Base-by-base conservation (phyloP, 2,113 vertebrate genomes). In the Bucco capensis region DNA sequence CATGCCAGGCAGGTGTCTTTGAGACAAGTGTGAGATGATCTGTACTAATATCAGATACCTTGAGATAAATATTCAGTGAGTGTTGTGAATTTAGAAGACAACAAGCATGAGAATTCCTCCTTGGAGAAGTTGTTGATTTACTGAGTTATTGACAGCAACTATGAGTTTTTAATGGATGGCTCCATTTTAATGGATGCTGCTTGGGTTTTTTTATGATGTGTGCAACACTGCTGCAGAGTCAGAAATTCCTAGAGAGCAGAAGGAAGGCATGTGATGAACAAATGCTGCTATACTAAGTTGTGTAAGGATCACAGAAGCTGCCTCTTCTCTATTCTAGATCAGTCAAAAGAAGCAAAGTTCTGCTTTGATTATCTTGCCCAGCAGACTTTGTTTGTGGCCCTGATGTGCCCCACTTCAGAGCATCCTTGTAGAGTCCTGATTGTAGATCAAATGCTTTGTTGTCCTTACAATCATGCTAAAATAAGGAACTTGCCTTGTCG, bases 161-260 rank as follows among this genome's bases (percentile, higher is more conserved):
- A 6, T 50, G 19, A 17, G 9, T 49, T 83, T 83, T 30, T 72
- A 65, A 56, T 75, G 57, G 58, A 42, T 73, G 22, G 58, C 14
- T 88, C 69, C 18, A 30, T 64, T 83, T 80, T 25, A 80, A 16
- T 61, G 51, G 65, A 19, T 60, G 37, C 31, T 51, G 3, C 50
- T 69, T 51, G n/a, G 14, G 65, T 83, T 61, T 38, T 12, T 78
- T 3, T 54, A 21, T 3, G 15, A 14, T 0, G 0, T 64, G 6
- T 22, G 10, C 14, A 79, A 37, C 9, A 14, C 9, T 42, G 14
- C 50, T 58, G 47, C 0, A 0, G 33, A 46, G 33, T 54, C 42
- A 33, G 67, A 83, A 61, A 33, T 69, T 91, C 58, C 13, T 27
- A 38, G 73, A 76, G 42, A 60, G 44, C 78, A 61, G 49, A 72